These are phyloP conservation scores for Leontopithecus rosalia DNA, from an alignment of 2,797 vertebrate genomes.

Conservation along the genomic window DNA sequence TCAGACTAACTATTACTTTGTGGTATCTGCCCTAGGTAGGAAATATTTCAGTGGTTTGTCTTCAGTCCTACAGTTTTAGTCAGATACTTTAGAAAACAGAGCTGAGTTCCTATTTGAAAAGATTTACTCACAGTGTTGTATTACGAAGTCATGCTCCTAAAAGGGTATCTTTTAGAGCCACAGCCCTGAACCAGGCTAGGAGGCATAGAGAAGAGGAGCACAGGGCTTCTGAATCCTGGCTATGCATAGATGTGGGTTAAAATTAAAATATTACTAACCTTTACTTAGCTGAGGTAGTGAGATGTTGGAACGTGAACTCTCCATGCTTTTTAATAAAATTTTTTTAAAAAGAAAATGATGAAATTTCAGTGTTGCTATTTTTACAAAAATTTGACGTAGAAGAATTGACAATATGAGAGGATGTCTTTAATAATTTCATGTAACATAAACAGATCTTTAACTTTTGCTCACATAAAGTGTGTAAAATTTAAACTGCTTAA, in stretches of 20 bases:
- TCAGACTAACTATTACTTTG: background rate
- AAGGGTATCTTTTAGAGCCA: background rate
- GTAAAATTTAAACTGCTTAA: conserved; percentile 12
- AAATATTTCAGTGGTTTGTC: background rate
- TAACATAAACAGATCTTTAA: background rate
- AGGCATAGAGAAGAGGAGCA: background rate
- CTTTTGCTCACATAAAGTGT: background rate
- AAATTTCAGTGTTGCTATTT: background rate
- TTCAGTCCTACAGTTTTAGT: background rate
- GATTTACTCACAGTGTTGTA: background rate
- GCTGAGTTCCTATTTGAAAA: background rate
- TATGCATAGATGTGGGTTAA: background rate
- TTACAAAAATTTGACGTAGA: background rate
- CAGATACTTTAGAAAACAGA: background rate
- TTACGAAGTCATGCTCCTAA: background rate
- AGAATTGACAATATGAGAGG: background rate
- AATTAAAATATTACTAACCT: background rate
- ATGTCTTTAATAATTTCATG: conserved; percentile 11
- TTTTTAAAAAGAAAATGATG: background rate
- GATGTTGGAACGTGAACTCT: background rate
- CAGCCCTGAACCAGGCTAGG: background rate
- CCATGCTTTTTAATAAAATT: background rate
- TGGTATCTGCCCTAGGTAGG: background rate
- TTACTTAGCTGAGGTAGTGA: background rate
- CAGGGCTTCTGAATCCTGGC: background rate